A percentile compares a stretch with the other conserved stretches of the same genome.
phyloP scores from a whole-genome alignment of 1,140 invertebrate species.

The Habropoda laboriosa region DNA sequence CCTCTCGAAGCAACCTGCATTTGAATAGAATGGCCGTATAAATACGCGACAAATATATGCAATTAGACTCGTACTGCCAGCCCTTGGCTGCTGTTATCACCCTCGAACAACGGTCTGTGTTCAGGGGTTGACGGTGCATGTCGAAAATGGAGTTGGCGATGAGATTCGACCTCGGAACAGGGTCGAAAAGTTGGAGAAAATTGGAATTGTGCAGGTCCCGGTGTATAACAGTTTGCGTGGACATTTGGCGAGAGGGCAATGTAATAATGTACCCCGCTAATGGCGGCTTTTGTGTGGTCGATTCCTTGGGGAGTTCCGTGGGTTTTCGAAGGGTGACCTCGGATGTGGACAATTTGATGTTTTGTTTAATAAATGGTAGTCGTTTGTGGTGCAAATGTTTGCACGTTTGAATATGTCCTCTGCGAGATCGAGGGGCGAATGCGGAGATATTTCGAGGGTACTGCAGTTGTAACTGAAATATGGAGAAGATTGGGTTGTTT shows the following conservation, averaged over 20 bases:
- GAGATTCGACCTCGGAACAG: not conserved
- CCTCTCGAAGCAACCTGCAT: not conserved
- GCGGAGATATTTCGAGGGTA: too few relatives aligned
- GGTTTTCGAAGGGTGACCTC: too few relatives aligned
- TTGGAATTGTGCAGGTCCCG: not conserved
- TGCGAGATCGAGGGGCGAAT: too few relatives aligned
- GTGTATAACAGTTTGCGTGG: not conserved
- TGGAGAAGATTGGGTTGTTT: too few relatives aligned
- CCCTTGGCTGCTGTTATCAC: not conserved
- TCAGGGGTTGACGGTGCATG: not conserved
- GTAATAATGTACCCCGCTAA: too few relatives aligned
- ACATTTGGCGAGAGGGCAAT: not conserved
- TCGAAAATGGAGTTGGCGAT: not conserved
- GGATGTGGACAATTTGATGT: too few relatives aligned
- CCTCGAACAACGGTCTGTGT: not conserved
- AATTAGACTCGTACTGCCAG: not conserved
- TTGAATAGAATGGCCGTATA: constrained; percentile 35
- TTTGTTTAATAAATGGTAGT: too few relatives aligned
- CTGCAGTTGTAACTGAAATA: too few relatives aligned
- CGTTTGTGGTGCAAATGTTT: too few relatives aligned
- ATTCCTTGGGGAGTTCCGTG: too few relatives aligned
- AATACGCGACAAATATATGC: constrained; percentile 46
- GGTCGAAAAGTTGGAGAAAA: not conserved
- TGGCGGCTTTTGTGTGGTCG: too few relatives aligned
- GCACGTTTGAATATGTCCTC: too few relatives aligned